These are phyloP conservation scores for Sebastes taczanowskii DNA, from an alignment of 2,797 vertebrate species.

Conservation along the genomic window DNA sequence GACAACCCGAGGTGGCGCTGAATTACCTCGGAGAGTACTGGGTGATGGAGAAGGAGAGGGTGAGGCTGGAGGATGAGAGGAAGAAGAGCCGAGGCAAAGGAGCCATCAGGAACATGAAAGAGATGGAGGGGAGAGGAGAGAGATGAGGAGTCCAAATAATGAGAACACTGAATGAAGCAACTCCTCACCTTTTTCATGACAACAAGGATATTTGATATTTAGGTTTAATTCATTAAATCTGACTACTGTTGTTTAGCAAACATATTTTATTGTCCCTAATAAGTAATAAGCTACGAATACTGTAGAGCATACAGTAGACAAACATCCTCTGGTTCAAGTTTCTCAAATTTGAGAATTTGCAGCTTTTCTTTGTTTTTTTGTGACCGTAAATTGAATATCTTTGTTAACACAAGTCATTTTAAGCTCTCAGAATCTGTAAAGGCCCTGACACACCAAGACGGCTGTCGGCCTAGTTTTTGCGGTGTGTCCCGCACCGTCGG, in stretches of 20 bases:
- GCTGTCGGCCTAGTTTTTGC: too few species aligned
- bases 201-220: not conserved
- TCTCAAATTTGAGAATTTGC: not conserved
- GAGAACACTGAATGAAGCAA: not conserved
- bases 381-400: not conserved
- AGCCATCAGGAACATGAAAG: slow-evolving; percentile 55
- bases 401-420: not conserved
- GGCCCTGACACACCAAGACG: too few species aligned
- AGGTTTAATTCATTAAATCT: not conserved
- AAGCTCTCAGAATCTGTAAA: not conserved
- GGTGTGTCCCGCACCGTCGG: too few species aligned
- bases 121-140: slow-evolving; percentile 64
- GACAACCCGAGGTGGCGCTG: slow-evolving; percentile 77
- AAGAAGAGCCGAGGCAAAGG: slow-evolving; percentile 58
- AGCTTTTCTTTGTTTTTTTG: not conserved
- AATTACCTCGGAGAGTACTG: slow-evolving; percentile 82
- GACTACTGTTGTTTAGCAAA: not conserved
- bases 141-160: slow-evolving; percentile 4
- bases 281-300: not conserved
- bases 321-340: not conserved
- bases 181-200: not conserved
- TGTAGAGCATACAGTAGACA: not conserved
- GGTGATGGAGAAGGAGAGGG: slow-evolving; percentile 71
- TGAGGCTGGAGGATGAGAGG: slow-evolving; percentile 54
- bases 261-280: not conserved